Conservation (phyloP, 2,888 invertebrate species). For the Heliothis peltigera region DNA sequence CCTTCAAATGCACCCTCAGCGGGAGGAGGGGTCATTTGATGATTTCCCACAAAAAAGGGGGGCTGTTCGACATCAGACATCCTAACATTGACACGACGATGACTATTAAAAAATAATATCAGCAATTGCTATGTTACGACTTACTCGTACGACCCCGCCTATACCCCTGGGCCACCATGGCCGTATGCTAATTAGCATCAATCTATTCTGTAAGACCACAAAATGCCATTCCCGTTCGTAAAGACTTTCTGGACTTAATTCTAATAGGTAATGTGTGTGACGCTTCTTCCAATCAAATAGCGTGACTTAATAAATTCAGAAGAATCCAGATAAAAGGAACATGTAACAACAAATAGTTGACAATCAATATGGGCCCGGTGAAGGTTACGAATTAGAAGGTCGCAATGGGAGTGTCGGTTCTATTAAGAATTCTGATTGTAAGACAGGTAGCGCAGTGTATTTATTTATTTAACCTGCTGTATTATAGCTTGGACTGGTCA, state of each 20-base stretch:
- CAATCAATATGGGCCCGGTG: slow-evolving; percentile 30
- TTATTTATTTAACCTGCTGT: slow-evolving; percentile 14
- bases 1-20: too few species aligned
- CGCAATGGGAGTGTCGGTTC: slow-evolving; percentile 10
- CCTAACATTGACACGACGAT: background rate
- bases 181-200: background rate
- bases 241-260: too few species aligned
- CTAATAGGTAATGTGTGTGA: too few species aligned
- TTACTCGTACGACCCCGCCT: background rate
- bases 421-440: slow-evolving; percentile 37
- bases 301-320: slow-evolving; percentile 30
- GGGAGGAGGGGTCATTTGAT: too few species aligned
- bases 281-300: slow-evolving; percentile 2
- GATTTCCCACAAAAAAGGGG: too few species aligned
- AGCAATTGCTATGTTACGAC: too few species aligned
- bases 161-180: background rate
- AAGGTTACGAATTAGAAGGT: slow-evolving; percentile 23
- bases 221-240: background rate
- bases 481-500: background rate
- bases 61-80: too few species aligned
- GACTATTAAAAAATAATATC: background rate
- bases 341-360: slow-evolving; percentile 37
- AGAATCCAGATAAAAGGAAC: slow-evolving; percentile 18
- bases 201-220: background rate
- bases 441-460: background rate